Evolutionary conservation across 23 tunicate genomes (phyloP).

Genomic region (Pegea sp.): DNA sequence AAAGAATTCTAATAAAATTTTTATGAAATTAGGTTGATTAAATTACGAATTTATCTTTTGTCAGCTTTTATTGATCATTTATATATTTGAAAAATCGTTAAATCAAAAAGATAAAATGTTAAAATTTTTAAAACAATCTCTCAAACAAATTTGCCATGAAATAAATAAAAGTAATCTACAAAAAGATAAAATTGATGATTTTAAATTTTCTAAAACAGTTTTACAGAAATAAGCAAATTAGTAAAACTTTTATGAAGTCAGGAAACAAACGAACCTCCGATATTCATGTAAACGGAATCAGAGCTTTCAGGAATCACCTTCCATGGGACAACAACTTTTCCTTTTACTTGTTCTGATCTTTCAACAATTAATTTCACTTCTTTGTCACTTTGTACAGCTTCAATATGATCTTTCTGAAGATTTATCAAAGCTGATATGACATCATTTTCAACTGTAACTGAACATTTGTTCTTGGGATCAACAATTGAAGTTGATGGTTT

Average conservation of each 20-base stretch:
- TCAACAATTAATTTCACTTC: constrained; percentile 12
- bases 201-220: no score
- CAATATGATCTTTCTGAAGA: constrained; percentile 12
- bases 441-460: constrained; percentile 67
- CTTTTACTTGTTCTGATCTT: constrained; percentile 14
- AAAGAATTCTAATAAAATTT: no score
- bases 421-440: constrained; percentile 24
- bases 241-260: not conserved
- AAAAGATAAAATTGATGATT: no score
- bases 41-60: no score
- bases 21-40: no score
- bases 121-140: no score
- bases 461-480: constrained; percentile 43
- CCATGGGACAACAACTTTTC: constrained; percentile 80
- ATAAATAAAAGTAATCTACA: no score
- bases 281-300: constrained; percentile 60
- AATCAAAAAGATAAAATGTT: not conserved
- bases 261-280: constrained; percentile 12
- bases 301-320: constrained; percentile 48
- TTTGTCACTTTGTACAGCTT: constrained; percentile 55
- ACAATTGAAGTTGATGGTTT: constrained; percentile 34
- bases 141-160: no score
- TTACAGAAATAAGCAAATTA: no score
- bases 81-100: no score
- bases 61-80: no score